phyloP scores from a whole-genome alignment of 2,797 vertebrate genomes.

The Numenius phaeopus region DNA sequence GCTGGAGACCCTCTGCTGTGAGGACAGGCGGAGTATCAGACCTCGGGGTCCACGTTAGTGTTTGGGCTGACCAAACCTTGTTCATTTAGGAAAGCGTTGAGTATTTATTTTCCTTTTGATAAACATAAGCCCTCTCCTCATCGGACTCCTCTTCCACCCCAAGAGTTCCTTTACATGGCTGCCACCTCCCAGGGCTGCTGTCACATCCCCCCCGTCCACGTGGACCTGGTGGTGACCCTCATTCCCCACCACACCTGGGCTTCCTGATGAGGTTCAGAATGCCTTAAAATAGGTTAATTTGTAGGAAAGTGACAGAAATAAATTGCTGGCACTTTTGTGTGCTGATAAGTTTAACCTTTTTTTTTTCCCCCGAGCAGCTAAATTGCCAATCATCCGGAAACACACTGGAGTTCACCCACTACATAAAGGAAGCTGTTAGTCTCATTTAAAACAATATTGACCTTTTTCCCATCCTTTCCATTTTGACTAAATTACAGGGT shows the following conservation, averaged over 20 bases:
- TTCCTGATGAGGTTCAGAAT: conserved; percentile 43
- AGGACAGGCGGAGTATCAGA: neutral
- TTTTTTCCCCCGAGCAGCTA: neutral
- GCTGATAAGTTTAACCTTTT: conserved; percentile 59
- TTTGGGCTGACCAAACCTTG: neutral
- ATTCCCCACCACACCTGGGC: conserved; percentile 18
- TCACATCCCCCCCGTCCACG: neutral
- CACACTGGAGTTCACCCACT: conserved; percentile 33
- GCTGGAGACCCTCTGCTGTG: neutral
- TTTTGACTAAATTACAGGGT: conserved; percentile 56
- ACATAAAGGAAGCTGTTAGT: conserved; percentile 66
- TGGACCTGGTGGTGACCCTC: conserved; percentile 15
- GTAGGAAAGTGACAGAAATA: conserved; percentile 51
- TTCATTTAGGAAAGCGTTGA: rapidly evolving
- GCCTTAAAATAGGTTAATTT: conserved; percentile 64
- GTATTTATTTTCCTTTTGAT: neutral
- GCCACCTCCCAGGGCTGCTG: neutral
- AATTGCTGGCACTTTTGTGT: conserved; percentile 55
- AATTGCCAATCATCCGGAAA: conserved; percentile 68
- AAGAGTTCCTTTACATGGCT: neutral
- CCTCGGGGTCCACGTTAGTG: rapidly evolving
- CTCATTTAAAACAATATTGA: conserved; percentile 70
- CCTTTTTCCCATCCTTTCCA: conserved; percentile 64
- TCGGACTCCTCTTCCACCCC: rapidly evolving
- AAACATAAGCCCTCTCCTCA: neutral